phyloP scores from a whole-genome alignment of 2,113 vertebrate species.

The Prietella phreatophila region DNA sequence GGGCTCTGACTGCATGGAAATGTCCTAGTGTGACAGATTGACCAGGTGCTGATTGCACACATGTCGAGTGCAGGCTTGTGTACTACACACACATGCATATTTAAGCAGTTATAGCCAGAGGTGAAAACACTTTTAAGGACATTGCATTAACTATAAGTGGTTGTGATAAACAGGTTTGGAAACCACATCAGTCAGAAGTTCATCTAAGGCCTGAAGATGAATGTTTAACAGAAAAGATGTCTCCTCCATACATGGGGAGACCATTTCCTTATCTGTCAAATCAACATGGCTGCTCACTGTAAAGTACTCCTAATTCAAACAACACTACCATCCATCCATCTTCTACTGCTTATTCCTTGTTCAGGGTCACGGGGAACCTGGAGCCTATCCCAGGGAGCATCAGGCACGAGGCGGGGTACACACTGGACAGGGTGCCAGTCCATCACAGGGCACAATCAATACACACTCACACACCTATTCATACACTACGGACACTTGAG shows the following conservation, averaged over 20 bases:
- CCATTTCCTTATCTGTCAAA: too few species aligned
- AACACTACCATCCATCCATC: too few species aligned
- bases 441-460: too few species aligned
- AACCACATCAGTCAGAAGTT: constrained; percentile 16
- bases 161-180: constrained; percentile 11
- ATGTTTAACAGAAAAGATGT: background rate
- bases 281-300: too few species aligned
- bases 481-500: too few species aligned
- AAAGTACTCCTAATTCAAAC: too few species aligned
- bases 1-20: constrained; percentile 29
- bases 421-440: too few species aligned
- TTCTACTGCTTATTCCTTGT: too few species aligned
- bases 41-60: constrained; percentile 2
- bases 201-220: background rate
- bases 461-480: too few species aligned
- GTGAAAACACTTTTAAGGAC: constrained; percentile 14
- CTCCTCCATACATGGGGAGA: background rate
- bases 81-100: background rate
- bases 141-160: constrained; percentile 18
- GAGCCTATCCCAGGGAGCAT: too few species aligned
- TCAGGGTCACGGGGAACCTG: too few species aligned
- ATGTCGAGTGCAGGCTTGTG: background rate
- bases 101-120: constrained; percentile 23
- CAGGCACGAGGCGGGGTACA: too few species aligned
- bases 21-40: constrained; percentile 7